phyloP scores from a whole-genome alignment of 1,140 invertebrate species.

The Drosophila pruinosa region DNA sequence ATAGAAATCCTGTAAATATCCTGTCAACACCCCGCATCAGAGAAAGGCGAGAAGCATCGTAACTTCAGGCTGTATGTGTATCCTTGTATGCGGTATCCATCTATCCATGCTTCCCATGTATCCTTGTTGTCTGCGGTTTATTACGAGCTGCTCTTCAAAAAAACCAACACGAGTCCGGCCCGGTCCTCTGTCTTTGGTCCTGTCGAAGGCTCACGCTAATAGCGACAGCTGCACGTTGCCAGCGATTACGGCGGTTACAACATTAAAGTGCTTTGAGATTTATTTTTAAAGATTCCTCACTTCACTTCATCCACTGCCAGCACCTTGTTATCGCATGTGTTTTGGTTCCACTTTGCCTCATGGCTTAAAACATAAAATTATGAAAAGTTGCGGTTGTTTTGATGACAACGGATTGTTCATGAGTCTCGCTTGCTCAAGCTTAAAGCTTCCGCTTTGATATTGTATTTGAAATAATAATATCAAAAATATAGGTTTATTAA shows the following conservation, averaged over 20 bases:
- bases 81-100: conserved; percentile 1
- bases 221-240: conserved; percentile 72
- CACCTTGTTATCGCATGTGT: conserved; percentile 7
- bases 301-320: conserved; percentile 15
- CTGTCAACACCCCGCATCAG: conserved; percentile 66
- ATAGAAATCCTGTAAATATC: conserved; percentile 80
- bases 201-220: conserved; percentile 50
- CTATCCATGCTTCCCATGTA: neutral
- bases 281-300: conserved; percentile 62
- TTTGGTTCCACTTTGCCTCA: conserved; percentile 2
- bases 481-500: neutral
- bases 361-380: conserved; percentile 70
- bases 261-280: conserved; percentile 72
- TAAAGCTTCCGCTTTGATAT: neutral
- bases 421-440: neutral
- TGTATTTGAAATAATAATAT: neutral
- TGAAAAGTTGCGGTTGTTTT: conserved; percentile 69
- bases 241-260: conserved; percentile 59
- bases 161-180: conserved; percentile 2
- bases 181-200: neutral
- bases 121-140: conserved; percentile 18
- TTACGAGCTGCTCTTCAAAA: conserved; percentile 9
- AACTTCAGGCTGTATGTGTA: conserved; percentile 10
- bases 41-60: neutral
- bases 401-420: conserved; percentile 1